Percentiles rank a stretch among this genome's conserved stretches.
These are phyloP conservation scores for Columba guinea DNA, from an alignment of 2,797 vertebrate species.

Conservation along the genomic window DNA sequence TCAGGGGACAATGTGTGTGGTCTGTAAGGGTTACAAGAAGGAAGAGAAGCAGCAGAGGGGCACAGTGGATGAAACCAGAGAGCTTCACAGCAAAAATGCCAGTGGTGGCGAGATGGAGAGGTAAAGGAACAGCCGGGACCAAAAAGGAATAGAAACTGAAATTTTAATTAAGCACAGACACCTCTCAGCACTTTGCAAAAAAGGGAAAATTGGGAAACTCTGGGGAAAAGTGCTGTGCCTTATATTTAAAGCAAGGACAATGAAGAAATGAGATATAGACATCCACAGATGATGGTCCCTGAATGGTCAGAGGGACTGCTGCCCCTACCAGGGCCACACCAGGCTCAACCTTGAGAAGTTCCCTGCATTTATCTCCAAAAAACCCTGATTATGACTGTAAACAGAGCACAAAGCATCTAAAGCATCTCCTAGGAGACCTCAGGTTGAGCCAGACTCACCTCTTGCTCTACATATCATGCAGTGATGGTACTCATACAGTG, in stretches of 20 bases:
- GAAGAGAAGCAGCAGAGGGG: not conserved
- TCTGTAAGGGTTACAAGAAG: not conserved
- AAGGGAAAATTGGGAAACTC: too few relatives aligned
- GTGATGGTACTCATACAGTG: not conserved
- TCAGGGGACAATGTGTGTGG: not conserved
- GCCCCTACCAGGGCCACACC: not conserved
- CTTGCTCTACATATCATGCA: fast-evolving
- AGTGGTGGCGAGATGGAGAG: not conserved
- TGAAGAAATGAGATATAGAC: too few relatives aligned
- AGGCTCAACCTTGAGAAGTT: not conserved
- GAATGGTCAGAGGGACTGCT: not conserved
- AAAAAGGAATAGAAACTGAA: not conserved
- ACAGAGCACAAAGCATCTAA: not conserved
- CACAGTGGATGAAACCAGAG: not conserved
- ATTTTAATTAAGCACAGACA: too few relatives aligned
- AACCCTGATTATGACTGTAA: not conserved
- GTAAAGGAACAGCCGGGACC: not conserved
- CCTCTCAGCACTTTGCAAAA: too few relatives aligned
- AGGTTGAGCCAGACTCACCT: fast-evolving
- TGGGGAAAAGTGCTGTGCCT: too few relatives aligned
- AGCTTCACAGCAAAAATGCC: not conserved
- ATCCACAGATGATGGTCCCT: not conserved
- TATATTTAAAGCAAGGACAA: too few relatives aligned
- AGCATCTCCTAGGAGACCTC: not conserved
- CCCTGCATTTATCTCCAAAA: not conserved